Conservation (phyloP, 2,888 invertebrate species). For the Carabus problematicus region DNA sequence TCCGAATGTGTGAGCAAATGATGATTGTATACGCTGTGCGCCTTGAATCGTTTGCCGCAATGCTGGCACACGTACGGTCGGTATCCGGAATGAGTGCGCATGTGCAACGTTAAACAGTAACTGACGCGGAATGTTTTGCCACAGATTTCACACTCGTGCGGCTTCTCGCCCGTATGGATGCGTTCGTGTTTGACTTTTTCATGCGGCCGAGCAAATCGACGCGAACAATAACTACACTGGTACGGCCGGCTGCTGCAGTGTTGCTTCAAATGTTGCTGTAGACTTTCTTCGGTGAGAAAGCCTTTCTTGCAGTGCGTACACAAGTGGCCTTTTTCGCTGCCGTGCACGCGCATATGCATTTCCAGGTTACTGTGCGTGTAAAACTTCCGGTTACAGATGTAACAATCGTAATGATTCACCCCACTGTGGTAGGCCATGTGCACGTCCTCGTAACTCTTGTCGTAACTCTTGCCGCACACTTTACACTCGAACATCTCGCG, state of each 20-base stretch:
- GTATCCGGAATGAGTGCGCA: constrained; percentile 80
- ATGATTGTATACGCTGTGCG: constrained; percentile 81
- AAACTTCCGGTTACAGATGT: constrained; percentile 77
- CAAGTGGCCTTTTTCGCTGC: constrained; percentile 60
- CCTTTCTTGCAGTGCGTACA: constrained; percentile 58
- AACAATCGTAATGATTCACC: constrained; percentile 66
- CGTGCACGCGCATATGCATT: constrained; percentile 79
- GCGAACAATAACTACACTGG: constrained; percentile 74
- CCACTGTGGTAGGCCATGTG: constrained; percentile 74
- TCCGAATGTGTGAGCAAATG: constrained; percentile 78
- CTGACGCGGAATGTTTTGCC: constrained; percentile 82
- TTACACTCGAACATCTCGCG: constrained; percentile 54
- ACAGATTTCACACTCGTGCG: constrained; percentile 79
- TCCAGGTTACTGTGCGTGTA: constrained; percentile 68
- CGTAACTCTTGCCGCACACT: constrained; percentile 63
- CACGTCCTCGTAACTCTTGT: constrained; percentile 63
- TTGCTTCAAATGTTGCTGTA: constrained; percentile 53
- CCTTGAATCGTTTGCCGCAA: constrained; percentile 78
- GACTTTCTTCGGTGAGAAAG: constrained; percentile 53
- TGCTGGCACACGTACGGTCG: constrained; percentile 78
- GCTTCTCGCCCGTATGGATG: constrained; percentile 83
- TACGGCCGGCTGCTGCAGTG: constrained; percentile 63
- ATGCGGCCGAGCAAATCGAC: constrained; percentile 75
- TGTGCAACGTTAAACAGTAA: constrained; percentile 79
- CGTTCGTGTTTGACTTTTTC: constrained; percentile 86